phyloP scores from a whole-genome alignment of 2,797 vertebrate species.

The Sitta carolinensis region DNA sequence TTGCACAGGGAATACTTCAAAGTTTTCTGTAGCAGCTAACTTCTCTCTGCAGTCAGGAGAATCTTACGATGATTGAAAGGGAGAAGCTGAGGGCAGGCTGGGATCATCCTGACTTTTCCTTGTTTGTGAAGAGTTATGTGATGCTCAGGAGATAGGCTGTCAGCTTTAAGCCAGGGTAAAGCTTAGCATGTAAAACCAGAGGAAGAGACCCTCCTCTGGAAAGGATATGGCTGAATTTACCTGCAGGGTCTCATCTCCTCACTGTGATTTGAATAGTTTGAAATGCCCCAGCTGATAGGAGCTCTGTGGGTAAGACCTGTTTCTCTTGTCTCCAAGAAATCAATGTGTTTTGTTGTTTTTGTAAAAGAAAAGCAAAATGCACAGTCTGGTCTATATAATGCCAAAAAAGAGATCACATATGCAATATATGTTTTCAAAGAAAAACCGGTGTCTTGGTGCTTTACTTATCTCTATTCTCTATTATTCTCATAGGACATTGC shows the following conservation, averaged over 20 bases:
- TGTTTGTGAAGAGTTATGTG: neutral
- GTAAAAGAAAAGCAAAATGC: neutral
- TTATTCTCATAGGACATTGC: neutral
- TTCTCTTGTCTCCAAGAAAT: constrained; percentile 22
- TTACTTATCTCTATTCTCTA: neutral
- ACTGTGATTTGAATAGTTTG: neutral
- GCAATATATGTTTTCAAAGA: constrained; percentile 45
- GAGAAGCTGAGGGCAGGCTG: neutral
- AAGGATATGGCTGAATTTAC: neutral
- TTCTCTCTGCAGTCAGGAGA: neutral
- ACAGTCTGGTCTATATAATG: constrained; percentile 13
- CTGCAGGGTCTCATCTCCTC: neutral
- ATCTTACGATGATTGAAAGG: neutral
- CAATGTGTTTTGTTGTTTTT: neutral
- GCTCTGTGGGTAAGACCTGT: neutral
- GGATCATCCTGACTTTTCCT: neutral
- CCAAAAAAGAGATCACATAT: constrained; percentile 24
- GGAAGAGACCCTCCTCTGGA: neutral
- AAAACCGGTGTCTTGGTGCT: neutral
- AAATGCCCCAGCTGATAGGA: neutral
- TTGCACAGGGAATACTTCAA: neutral
- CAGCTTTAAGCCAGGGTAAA: neutral
- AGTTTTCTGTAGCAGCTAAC: neutral
- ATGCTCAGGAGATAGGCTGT: neutral
- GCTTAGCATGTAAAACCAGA: neutral